These are phyloP conservation scores for Nasonovia ribisnigri DNA, from an alignment of 2,888 invertebrate genomes.

Conservation along the genomic window DNA sequence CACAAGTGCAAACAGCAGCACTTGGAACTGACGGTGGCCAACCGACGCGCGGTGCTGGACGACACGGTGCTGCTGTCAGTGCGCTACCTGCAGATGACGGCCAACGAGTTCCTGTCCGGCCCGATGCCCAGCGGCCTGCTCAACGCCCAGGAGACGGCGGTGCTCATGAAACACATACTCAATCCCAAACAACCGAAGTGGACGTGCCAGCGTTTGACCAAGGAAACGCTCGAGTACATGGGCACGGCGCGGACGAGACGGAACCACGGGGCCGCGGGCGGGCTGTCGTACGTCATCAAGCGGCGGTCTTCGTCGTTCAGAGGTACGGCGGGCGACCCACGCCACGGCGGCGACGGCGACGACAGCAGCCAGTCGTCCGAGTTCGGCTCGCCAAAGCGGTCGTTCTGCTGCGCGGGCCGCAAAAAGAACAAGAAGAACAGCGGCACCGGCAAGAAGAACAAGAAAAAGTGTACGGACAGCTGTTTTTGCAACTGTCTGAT, in stretches of 20 bases:
- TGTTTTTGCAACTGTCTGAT: constrained; percentile 73
- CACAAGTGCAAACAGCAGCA: constrained; percentile 74
- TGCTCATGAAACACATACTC: constrained; percentile 69
- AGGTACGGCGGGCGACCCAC: background rate
- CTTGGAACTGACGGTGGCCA: constrained; percentile 72
- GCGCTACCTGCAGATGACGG: constrained; percentile 78
- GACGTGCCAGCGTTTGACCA: constrained; percentile 59
- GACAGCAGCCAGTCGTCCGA: constrained; percentile 39
- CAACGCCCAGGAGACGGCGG: constrained; percentile 72
- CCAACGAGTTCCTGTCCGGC: constrained; percentile 76
- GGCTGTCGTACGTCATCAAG: constrained; percentile 60
- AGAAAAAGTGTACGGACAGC: constrained; percentile 72
- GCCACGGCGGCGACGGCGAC: background rate
- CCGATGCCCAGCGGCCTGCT: constrained; percentile 74
- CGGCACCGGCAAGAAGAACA: constrained; percentile 60
- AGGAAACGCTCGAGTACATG: constrained; percentile 55
- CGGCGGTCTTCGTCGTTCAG: constrained; percentile 50
- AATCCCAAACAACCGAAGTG: constrained; percentile 51
- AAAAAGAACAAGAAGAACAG: constrained; percentile 35
- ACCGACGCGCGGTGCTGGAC: constrained; percentile 73
- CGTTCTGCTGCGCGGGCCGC: background rate
- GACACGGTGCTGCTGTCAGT: constrained; percentile 75
- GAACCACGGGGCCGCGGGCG: background rate
- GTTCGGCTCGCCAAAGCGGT: constrained; percentile 46
- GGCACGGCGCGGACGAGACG: constrained; percentile 9